Percentiles rank a stretch among this genome's conserved stretches.
Evolutionary conservation across 2,888 invertebrate genomes (phyloP).

Genomic region (Incurvaria masculella): DNA sequence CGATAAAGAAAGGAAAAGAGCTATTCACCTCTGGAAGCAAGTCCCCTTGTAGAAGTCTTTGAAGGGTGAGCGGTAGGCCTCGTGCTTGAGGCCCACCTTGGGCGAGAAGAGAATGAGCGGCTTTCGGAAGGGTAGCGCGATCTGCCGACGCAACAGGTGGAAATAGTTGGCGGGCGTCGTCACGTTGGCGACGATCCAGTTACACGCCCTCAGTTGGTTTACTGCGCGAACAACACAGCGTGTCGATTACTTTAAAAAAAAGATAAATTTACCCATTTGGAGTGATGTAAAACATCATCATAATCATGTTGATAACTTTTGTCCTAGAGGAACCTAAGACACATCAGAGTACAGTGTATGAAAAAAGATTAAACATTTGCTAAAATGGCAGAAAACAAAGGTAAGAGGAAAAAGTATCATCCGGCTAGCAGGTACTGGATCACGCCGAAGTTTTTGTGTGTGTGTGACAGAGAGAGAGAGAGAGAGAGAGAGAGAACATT

Average conservation of each 20-base stretch:
- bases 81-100: conserved; percentile 73
- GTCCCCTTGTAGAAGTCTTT: conserved; percentile 62
- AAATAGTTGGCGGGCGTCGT: conserved; percentile 77
- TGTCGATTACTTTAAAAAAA: conserved; percentile 1
- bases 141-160: conserved; percentile 73
- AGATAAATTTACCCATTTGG: not conserved
- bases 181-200: conserved; percentile 69
- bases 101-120: conserved; percentile 76
- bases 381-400: no score
- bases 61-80: conserved; percentile 68
- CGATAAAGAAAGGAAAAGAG: no score
- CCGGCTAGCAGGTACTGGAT: no score
- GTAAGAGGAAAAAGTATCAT: no score
- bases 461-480: no score
- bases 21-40: conserved; percentile 47
- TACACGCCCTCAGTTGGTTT: conserved; percentile 69
- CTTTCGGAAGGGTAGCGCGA: conserved; percentile 74
- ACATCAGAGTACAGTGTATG: no score
- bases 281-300: no score
- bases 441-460: no score
- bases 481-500: no score
- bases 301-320: no score
- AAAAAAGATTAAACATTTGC: no score
- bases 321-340: no score
- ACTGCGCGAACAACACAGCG: conserved; percentile 50